Percentiles rank a stretch among this genome's conserved stretches.
These are phyloP conservation scores for Cepaea hortensis DNA, from an alignment of 2,888 invertebrate species.

Conservation along the genomic window DNA sequence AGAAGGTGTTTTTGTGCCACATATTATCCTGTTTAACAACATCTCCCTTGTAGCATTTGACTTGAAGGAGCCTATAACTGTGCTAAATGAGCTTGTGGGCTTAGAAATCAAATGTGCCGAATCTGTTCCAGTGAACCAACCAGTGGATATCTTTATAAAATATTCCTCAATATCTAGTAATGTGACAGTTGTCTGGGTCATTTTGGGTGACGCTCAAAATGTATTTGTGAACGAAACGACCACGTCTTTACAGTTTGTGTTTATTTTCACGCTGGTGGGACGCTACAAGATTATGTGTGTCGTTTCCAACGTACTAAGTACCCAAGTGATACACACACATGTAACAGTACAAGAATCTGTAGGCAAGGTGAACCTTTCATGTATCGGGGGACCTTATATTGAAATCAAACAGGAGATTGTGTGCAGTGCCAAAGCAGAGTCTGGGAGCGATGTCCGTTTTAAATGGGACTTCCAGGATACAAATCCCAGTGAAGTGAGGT, in stretches of 20 bases:
- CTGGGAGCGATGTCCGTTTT: slow-evolving; percentile 65
- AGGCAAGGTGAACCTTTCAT: slow-evolving; percentile 53
- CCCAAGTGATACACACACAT: slow-evolving; percentile 48
- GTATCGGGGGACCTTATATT: slow-evolving; percentile 51
- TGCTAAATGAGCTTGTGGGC: slow-evolving; percentile 54
- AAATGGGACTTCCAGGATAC: slow-evolving; percentile 58
- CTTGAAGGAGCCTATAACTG: slow-evolving; percentile 40
- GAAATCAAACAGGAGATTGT: slow-evolving; percentile 52
- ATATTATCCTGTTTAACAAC: slow-evolving; percentile 53
- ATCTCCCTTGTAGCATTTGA: slow-evolving; percentile 40
- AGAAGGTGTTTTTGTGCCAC: slow-evolving; percentile 59
- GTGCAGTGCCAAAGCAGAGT: slow-evolving; percentile 59
- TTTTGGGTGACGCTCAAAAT: slow-evolving; percentile 45
- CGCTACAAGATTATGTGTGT: slow-evolving; percentile 54
- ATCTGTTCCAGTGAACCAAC: slow-evolving; percentile 42
- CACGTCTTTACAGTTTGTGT: slow-evolving; percentile 43
- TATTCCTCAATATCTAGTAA: slow-evolving; percentile 50
- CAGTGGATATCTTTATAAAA: slow-evolving; percentile 45
- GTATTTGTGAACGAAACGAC: slow-evolving; percentile 50
- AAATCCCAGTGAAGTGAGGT: slow-evolving; percentile 24
- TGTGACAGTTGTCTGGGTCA: slow-evolving; percentile 54
- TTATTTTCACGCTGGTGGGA: slow-evolving; percentile 57
- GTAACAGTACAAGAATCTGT: slow-evolving; percentile 60
- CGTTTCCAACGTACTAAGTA: slow-evolving; percentile 57
- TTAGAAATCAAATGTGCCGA: slow-evolving; percentile 47